phyloP scores from a whole-genome alignment of 1,140 invertebrate genomes.

The Chrysomallon squamiferum region DNA sequence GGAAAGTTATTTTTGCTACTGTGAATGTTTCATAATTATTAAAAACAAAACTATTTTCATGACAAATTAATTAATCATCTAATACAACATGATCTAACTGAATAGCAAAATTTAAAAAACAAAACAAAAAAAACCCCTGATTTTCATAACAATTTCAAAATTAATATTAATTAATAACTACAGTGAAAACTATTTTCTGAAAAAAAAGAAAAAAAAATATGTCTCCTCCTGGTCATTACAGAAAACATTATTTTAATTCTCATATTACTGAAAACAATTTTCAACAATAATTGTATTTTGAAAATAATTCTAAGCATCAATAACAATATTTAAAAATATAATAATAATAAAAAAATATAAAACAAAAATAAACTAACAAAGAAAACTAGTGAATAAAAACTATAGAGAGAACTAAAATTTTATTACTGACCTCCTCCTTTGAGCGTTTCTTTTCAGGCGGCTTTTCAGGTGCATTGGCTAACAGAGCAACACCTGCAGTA shows the following conservation, averaged over 20 bases:
- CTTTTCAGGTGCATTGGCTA: slow-evolving; percentile 84
- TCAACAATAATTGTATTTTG: too few relatives aligned
- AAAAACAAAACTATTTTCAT: too few relatives aligned
- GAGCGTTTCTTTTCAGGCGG: slow-evolving; percentile 60
- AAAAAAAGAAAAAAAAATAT: not conserved
- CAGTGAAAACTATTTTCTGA: not conserved
- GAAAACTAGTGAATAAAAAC: not conserved
- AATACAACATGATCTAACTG: too few relatives aligned
- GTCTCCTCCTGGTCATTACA: not conserved
- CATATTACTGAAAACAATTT: not conserved
- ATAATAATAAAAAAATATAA: not conserved
- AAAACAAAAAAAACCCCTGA: not conserved
- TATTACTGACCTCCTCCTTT: slow-evolving; percentile 44
- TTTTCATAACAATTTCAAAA: not conserved
- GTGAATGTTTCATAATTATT: too few relatives aligned
- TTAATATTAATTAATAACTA: not conserved
- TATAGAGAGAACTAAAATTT: too few relatives aligned
- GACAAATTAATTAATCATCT: too few relatives aligned
- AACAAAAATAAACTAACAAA: not conserved
- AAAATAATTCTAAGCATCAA: not conserved
- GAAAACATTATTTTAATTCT: not conserved
- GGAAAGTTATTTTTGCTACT: too few relatives aligned
- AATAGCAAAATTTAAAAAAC: too few relatives aligned
- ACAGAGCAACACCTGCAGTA: slow-evolving; percentile 78
- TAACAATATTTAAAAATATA: not conserved